Percentiles rank a stretch among this genome's conserved stretches.
Evolutionary conservation across 1,140 invertebrate genomes (phyloP).

Genomic region (Idris sp.): DNA sequence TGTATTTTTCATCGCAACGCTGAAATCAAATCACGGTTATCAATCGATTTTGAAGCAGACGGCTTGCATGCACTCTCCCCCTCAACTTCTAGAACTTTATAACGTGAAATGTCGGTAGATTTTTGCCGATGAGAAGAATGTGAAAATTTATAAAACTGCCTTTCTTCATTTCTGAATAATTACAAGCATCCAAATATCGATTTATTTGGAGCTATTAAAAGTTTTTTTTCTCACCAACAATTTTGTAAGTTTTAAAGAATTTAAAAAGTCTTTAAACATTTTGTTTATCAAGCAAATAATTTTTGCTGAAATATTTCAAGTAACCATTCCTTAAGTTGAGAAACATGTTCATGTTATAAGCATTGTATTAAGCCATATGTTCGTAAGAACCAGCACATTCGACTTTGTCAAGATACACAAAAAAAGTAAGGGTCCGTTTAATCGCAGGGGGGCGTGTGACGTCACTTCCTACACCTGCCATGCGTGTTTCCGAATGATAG

Average conservation of each 20-base stretch:
- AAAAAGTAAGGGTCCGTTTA: conserved; percentile 39
- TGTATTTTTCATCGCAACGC: too few relatives aligned
- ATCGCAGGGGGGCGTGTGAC: conserved; percentile 67
- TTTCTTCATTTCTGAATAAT: conserved; percentile 1
- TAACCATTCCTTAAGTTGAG: too few relatives aligned
- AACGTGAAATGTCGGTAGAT: conserved; percentile 48
- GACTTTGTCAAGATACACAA: background rate
- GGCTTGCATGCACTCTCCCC: conserved; percentile 42
- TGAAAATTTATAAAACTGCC: conserved; percentile 32
- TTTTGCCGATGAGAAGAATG: conserved; percentile 44
- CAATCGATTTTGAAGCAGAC: conserved; percentile 44
- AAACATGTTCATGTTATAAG: too few relatives aligned
- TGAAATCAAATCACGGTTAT: conserved; percentile 29
- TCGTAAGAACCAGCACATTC: background rate
- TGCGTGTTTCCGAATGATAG: conserved; percentile 77
- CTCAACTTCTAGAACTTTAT: conserved; percentile 53
- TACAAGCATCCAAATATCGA: too few relatives aligned
- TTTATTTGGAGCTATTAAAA: too few relatives aligned
- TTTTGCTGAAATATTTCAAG: background rate
- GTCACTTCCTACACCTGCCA: conserved; percentile 78
- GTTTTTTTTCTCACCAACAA: too few relatives aligned
- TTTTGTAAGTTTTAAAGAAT: conserved; percentile 1
- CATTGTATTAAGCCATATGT: background rate
- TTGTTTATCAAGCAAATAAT: too few relatives aligned
- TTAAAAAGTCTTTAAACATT: too few relatives aligned